Base-by-base conservation (phyloP, 2,888 invertebrate genomes). In the Chaetogeoica ovagalla region DNA sequence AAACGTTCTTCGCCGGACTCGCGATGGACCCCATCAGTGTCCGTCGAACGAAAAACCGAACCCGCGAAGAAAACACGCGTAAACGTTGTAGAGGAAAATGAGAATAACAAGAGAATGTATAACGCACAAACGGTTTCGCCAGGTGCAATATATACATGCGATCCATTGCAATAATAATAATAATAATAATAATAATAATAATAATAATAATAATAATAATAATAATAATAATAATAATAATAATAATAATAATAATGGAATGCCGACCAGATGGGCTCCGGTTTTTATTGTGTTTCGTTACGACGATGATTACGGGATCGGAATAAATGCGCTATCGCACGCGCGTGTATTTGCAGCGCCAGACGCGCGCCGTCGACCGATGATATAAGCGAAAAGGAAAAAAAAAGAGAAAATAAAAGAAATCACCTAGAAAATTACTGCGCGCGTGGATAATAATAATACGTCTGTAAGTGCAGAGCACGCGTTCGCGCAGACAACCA, bases 261-360 rank as follows among this genome's bases (percentile, higher is more conserved):
- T 68, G 48, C 48, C 66, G 60, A 43, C 76, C 76, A 76, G 76
- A 76, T 76, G 76, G 76, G 76, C 76, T 62, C 15, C 23, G 30
- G 59, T 52, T 43, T 52, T 43, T 43, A 43, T 43, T 43, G 43
- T 43, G 59, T 74, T 65, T 39, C 21, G 48, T 74, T 69, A 21
- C 62, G 59, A 59, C 37, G 37, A 59, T 57, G 39, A 59, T 66
- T 77, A 77, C 77, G 69, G 77, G 43, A 69, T 68, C 62, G 77
- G 55, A 70, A 77, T 77, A 69, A 70, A 69, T 62, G 7, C 43
- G n/a, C n/a, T n/a, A n/a, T n/a, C n/a, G n/a, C n/a, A n/a, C n/a
- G 43, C 43, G 43, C 7, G 69, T 15, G 52, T 52, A 52, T 52
- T 52, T 59, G 1, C 52, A 52, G 60, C 69, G 21, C 52, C 77